Base-by-base conservation (phyloP, 2,888 invertebrate genomes). In the Leuctra nigra region DNA sequence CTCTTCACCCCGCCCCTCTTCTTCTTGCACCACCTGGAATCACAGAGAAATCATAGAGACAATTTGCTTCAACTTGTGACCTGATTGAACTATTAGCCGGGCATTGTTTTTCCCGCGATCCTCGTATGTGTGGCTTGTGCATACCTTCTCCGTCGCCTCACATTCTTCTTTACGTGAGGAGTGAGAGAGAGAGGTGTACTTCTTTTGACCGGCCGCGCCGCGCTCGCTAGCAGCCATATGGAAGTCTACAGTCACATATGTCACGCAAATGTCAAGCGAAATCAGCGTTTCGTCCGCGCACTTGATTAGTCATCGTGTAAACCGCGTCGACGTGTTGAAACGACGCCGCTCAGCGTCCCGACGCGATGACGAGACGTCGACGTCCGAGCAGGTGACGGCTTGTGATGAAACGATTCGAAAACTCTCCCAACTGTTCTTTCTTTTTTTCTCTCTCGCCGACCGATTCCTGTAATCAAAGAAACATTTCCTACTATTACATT, bases 381-480 rank as follows among this genome's bases (percentile, higher is more conserved):
- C 29, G 25, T 29, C 14, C 4, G 11, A 29, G 16, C 48, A 48
- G 48, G 29, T 48, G 48, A 29, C 48, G 25, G 14, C 44, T 44
- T 22, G 22, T 23, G 44, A 44, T 44, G 44, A 20, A 29, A 29
- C 29, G 11, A n/a, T n/a, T n/a, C 29, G 29, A 29, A 29, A 29
- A 6, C 11, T 11, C 29, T 29, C 29, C 29, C 29, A n/a, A n/a
- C 29, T 29, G 7, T 29, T 29, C 11, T 11, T 29, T 29, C 29
- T 29, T 29, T 29, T 29, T 29, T 29, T 29, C 29, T n/a, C n/a
- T n/a, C n/a, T n/a, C n/a, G n/a, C n/a, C n/a, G n/a, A n/a, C 48
- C 48, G 16, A 48, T 24, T 48, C 48, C 48, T 48, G 48, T 48
- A 48, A 48, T 48, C 48, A 48, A 4, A 48, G 29, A 29, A n/a